Evolutionary conservation across 1,140 invertebrate genomes (phyloP).

Genomic region (Drosophila trapezifrons): DNA sequence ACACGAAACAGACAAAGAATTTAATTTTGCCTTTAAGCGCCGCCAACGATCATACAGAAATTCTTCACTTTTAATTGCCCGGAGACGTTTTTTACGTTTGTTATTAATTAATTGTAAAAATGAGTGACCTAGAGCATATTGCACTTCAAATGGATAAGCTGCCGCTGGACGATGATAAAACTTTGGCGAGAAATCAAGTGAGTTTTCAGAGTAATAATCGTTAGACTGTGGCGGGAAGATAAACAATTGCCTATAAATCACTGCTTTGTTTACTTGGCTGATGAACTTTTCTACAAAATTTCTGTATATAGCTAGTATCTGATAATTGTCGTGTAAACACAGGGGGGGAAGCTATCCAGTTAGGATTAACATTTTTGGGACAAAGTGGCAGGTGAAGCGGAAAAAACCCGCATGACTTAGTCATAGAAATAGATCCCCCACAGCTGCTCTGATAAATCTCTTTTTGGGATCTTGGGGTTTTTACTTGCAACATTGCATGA

Average conservation of each 20-base stretch:
- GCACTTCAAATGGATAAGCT: slow-evolving; percentile 62
- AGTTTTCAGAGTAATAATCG: slow-evolving; percentile 18
- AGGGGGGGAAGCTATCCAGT: not conserved
- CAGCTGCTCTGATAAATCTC: not conserved
- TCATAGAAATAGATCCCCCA: slow-evolving; percentile 23
- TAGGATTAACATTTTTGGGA: slow-evolving; percentile 4
- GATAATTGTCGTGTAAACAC: slow-evolving; percentile 33
- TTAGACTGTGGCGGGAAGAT: not conserved
- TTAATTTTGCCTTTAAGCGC: slow-evolving; percentile 11
- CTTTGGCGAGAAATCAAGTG: slow-evolving; percentile 47
- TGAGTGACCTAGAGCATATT: slow-evolving; percentile 60
- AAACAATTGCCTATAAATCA: slow-evolving; percentile 21
- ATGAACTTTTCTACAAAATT: not conserved
- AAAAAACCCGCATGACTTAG: slow-evolving; percentile 33
- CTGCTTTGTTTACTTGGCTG: slow-evolving; percentile 10
- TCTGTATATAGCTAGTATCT: slow-evolving; percentile 1
- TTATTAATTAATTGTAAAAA: slow-evolving; percentile 48
- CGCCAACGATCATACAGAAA: slow-evolving; percentile 13
- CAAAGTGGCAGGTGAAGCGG: slow-evolving; percentile 19
- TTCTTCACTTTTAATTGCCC: slow-evolving; percentile 37
- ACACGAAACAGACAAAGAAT: slow-evolving; percentile 56
- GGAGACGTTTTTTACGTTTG: slow-evolving; percentile 23
- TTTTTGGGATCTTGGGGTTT: slow-evolving; percentile 1
- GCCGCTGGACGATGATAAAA: slow-evolving; percentile 18
- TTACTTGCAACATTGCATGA: slow-evolving; percentile 3